phyloP scores from a whole-genome alignment of 2,113 vertebrate genomes.

The Chionodraco myersi region DNA sequence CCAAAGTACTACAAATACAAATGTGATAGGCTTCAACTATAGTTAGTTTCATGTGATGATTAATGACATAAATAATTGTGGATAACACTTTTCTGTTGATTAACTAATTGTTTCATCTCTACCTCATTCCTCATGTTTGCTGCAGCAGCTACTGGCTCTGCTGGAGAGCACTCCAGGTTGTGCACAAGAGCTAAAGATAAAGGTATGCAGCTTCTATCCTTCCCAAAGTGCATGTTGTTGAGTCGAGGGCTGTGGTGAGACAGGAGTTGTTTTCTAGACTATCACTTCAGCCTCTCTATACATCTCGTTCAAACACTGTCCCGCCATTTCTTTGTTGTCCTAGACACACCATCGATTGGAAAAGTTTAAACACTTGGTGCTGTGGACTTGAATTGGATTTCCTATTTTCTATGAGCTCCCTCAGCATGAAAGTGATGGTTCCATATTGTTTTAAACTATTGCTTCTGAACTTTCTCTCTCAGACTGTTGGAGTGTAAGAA shows the following conservation, averaged over 20 bases:
- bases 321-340: slow-evolving; percentile 4
- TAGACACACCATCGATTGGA: slow-evolving; percentile 1
- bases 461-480: background rate
- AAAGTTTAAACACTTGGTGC: background rate
- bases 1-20: too few relatives aligned
- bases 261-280: background rate
- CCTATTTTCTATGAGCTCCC: slow-evolving; percentile 11
- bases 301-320: background rate
- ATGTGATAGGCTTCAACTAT: too few relatives aligned
- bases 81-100: too few relatives aligned
- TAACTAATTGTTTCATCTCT: too few relatives aligned
- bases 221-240: slow-evolving; percentile 9
- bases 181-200: slow-evolving; percentile 80
- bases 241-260: slow-evolving; percentile 13
- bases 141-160: slow-evolving; percentile 69
- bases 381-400: slow-evolving; percentile 21
- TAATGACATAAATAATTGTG: too few relatives aligned
- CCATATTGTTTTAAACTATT: background rate
- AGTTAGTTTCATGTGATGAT: too few relatives aligned
- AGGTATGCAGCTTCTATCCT: slow-evolving; percentile 63
- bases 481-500: slow-evolving; percentile 12
- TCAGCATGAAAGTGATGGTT: slow-evolving; percentile 1
- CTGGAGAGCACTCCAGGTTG: slow-evolving; percentile 76
- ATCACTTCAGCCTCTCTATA: background rate
- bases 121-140: slow-evolving; percentile 76